Evolutionary conservation across 2,797 vertebrate species (phyloP), one percentile per base, ranked within the genome.

Genomic region (Periparus ater): DNA sequence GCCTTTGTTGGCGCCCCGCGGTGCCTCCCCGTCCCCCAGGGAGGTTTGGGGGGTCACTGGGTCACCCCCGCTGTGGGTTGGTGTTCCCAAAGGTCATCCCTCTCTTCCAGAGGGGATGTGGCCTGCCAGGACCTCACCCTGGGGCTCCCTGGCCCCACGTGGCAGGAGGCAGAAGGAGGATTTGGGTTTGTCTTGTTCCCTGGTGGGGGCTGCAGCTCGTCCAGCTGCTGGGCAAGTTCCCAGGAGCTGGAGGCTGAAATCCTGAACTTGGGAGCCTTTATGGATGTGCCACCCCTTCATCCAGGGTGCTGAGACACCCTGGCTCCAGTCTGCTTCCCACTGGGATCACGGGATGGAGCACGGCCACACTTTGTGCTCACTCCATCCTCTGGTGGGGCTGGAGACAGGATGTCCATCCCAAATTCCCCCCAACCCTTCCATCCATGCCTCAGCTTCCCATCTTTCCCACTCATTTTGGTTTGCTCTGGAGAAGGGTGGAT

Each of bases 141-240:
- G 23, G 9, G 11, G 40, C 44, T 78, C 45, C 87, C 71, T 16
- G 45, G 86, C 32, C 18, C 11, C 5, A 0, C 0, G 2, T 7
- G 78, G 15, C 93, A 2, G 78, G 27, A 80, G 62, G 36, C 53
- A 77, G 67, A 20, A 50, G 78, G 85, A 70, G 67, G 27, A 34
- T 48, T 92, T 65, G 11, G 79, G 92, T 97, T 97, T 97, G 97
- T 99, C 98, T 99, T 98, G 98, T 97, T 97, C 87, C 88, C 98
- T 96, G 96, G 95, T 98, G 98, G 98, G 98, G 98, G 98, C 97
- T 97, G 97, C 98, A 96, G 96, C 98, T 98, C 96, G 70, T 98
- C 98, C 95, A 92, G 98, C 98, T 97, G 98, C 98, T 96, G 98
- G 97, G 98, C 98, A 98, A 98, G 98, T 98, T 95, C 60, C 67